These are phyloP conservation scores for Chydorus sphaericus DNA, from an alignment of 2,888 invertebrate species.

Conservation along the genomic window DNA sequence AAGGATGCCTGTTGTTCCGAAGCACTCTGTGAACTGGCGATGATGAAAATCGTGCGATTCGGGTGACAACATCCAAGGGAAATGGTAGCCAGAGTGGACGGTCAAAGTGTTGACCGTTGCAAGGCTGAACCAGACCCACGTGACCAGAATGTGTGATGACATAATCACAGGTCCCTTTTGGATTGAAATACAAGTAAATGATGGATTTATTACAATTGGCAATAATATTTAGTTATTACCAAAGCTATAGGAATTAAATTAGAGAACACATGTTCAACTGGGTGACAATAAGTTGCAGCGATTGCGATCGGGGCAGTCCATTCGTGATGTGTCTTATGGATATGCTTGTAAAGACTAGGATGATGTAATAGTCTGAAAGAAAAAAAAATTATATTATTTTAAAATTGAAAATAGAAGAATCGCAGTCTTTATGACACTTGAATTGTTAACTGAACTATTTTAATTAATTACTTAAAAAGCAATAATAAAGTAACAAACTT, in stretches of 20 bases:
- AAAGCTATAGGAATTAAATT: conserved; percentile 62
- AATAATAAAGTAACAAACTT: too few relatives aligned
- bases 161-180: conserved; percentile 39
- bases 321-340: conserved; percentile 76
- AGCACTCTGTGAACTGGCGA: conserved; percentile 66
- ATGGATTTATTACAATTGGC: too few relatives aligned
- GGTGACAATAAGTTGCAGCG: conserved; percentile 64
- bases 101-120: conserved; percentile 64
- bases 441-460: too few relatives aligned
- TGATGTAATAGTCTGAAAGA: conserved; percentile 59
- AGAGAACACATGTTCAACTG: conserved; percentile 54
- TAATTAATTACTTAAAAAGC: too few relatives aligned
- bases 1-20: conserved; percentile 65
- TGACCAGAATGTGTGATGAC: conserved; percentile 57
- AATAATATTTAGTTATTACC: too few relatives aligned
- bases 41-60: conserved; percentile 81
- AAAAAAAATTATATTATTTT: too few relatives aligned
- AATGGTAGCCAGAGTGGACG: conserved; percentile 70
- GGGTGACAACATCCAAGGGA: conserved; percentile 70
- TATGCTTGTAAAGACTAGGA: conserved; percentile 55
- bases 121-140: conserved; percentile 59
- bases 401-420: too few relatives aligned
- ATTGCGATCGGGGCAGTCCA: conserved; percentile 76
- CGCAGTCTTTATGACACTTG: too few relatives aligned
- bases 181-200: too few relatives aligned